Base-by-base conservation (phyloP, 2,797 vertebrate genomes). In the Tadarida brasiliensis region DNA sequence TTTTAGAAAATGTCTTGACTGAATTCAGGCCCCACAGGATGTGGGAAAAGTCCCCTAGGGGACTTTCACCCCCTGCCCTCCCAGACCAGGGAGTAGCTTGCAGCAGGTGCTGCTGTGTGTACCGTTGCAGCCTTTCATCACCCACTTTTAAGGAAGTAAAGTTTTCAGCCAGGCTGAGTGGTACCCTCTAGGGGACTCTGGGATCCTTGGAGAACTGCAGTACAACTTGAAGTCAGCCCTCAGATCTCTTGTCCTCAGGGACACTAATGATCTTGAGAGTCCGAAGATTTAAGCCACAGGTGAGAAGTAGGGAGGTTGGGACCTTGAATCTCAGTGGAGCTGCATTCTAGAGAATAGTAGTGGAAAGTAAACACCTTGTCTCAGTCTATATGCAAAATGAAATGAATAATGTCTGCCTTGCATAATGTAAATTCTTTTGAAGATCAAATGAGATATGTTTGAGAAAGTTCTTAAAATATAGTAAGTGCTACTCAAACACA, bases 401-500 rank as follows among this genome's bases (percentile, higher is more conserved):
- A 80, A 70, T 59, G 9, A 85, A 28, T 87, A 56, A 24, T 80
- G 24, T 56, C 71, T 89, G 30, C 73, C 68, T 71, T 84, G 16
- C 22, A 14, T 63, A 33, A 59, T 12, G 15, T 15, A 3, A 51
- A 35, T n/a, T 87, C 49, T 74, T 71, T 68, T 90, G 68, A 88
- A 94, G 26, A 61, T 73, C 54, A 26, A 35, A 47, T 87, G 44
- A 74, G 4, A 24, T 61, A 51, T 82, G 51, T 89, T 96, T 89
- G 44, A 93, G 76, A 77, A 91, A 20, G 59, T 92, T 94, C n/a
- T 91, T 83, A 20, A 78, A 88, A 78, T 71, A 78, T 77, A 39
- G 1, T 39, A 81, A 74, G 56, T 73, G 22, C 28, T 78, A 24
- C 20, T 86, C 24, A 89, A 59, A 71, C 2, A 9, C 26, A 54